These are phyloP conservation scores for Salvelinus alpinus DNA, from an alignment of 2,113 vertebrate genomes.

Conservation along the genomic window DNA sequence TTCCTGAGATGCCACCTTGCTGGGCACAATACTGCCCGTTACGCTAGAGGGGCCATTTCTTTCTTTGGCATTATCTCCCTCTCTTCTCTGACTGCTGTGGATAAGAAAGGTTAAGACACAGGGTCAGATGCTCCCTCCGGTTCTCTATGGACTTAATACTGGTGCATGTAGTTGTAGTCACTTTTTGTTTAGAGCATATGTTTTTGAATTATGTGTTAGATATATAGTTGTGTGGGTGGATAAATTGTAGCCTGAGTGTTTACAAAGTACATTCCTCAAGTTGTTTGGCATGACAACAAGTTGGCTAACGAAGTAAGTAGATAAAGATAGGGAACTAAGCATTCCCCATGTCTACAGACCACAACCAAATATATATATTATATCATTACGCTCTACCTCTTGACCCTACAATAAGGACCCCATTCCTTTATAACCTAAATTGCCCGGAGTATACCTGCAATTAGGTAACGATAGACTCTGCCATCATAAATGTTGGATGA, in stretches of 20 bases:
- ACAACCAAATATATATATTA: no score
- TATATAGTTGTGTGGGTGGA: background rate
- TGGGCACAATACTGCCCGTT: conserved; percentile 27
- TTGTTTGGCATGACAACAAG: background rate
- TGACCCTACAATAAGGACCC: no score
- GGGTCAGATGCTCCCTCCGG: background rate
- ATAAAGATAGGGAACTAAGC: background rate
- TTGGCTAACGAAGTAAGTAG: background rate
- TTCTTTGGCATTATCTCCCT: conserved; percentile 28
- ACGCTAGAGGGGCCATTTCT: conserved; percentile 16
- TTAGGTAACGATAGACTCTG: no score
- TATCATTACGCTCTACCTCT: no score
- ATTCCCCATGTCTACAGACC: no score
- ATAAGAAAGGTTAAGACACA: background rate
- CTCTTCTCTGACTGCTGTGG: background rate
- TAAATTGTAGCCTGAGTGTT: background rate
- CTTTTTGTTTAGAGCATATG: background rate
- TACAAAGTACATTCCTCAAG: background rate
- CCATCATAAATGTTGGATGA: no score
- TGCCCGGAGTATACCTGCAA: no score
- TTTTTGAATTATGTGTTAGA: background rate
- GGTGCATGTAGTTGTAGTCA: no score
- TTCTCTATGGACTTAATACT: no score
- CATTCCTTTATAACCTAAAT: no score
- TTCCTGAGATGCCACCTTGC: conserved; percentile 25